Evolutionary conservation across 2,797 vertebrate species (phyloP).

Genomic region (Peromyscus nudipes): DNA sequence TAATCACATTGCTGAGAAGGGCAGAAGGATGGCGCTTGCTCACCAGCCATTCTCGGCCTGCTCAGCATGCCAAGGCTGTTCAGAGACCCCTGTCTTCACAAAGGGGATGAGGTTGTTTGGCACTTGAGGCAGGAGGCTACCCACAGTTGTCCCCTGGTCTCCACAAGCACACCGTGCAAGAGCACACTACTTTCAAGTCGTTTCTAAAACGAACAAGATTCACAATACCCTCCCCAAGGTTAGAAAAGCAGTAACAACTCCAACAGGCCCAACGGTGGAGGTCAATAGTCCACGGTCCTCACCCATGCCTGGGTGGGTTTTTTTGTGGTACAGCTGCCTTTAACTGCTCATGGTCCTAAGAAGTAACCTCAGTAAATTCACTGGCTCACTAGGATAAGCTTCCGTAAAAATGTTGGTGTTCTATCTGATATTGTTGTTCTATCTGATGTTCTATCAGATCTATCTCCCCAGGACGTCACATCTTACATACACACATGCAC

Average conservation of each 20-base stretch:
- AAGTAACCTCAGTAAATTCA: neutral
- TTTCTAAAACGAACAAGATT: neutral
- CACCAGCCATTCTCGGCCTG: neutral
- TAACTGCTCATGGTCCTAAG: neutral
- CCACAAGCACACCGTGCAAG: neutral
- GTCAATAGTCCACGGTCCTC: neutral
- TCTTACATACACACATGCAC: neutral
- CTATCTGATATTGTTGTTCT: neutral
- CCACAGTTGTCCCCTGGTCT: neutral
- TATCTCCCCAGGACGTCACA: neutral
- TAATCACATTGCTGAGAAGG: neutral
- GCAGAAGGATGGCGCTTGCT: neutral
- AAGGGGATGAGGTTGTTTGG: neutral
- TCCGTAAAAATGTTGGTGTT: neutral
- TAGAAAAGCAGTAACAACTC: neutral
- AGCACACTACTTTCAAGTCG: neutral
- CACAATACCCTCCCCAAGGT: neutral
- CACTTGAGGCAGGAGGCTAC: neutral
- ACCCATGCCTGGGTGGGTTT: neutral
- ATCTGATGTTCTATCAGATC: no score
- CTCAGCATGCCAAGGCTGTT: neutral
- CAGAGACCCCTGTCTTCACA: neutral
- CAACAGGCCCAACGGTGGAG: neutral
- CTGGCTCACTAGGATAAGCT: neutral
- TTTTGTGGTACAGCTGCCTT: neutral